These are phyloP conservation scores for Hippopotamyrus pictus DNA, from an alignment of 2,797 vertebrate genomes.

Conservation along the genomic window DNA sequence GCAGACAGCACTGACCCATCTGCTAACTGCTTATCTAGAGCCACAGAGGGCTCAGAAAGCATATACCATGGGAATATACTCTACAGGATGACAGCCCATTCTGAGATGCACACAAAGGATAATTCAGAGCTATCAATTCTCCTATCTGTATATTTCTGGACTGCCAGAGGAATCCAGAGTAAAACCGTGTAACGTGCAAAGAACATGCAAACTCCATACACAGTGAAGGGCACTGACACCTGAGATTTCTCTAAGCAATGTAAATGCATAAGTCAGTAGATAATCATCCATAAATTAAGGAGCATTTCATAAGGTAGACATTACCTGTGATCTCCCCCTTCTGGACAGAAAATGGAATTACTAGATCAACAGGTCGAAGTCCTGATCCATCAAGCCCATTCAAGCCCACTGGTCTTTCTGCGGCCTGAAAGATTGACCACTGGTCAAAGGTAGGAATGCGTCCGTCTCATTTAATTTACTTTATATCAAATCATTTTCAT, in stretches of 20 bases:
- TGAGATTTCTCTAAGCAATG: background rate
- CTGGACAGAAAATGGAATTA: constrained; percentile 63
- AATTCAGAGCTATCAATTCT: background rate
- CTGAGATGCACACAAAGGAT: background rate
- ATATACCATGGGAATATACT: background rate
- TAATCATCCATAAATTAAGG: background rate
- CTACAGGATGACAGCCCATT: background rate
- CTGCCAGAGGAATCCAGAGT: background rate
- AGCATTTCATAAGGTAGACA: background rate
- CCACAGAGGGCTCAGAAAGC: background rate
- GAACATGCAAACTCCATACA: background rate
- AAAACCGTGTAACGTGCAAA: background rate
- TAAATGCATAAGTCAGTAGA: background rate
- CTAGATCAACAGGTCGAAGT: constrained; percentile 63
- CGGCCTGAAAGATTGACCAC: constrained; percentile 39
- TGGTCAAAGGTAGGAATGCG: background rate
- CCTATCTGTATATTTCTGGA: background rate
- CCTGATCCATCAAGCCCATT: constrained; percentile 55
- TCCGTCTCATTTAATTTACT: background rate
- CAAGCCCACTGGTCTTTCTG: constrained; percentile 45
- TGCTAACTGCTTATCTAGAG: background rate
- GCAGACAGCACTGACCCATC: background rate
- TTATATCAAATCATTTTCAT: background rate
- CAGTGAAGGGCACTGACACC: background rate
- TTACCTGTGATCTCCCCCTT: constrained; percentile 67